Base-by-base conservation (phyloP, 2,888 invertebrate species). In the Lottia gigantea region DNA sequence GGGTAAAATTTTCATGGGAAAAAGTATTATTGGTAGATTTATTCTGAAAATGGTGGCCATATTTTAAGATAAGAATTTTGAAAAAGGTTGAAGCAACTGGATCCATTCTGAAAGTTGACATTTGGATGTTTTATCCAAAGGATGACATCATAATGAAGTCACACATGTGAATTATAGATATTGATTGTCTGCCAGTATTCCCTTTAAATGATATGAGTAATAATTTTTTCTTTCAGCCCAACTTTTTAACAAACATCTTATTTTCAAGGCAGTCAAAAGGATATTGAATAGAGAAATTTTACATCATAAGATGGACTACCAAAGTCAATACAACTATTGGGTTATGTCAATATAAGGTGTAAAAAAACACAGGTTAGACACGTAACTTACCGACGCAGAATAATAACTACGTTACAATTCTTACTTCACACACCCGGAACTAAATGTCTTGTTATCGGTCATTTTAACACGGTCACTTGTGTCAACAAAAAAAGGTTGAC, bases 361-460 rank as follows among this genome's bases (percentile, higher is more conserved):
- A 19, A 55, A 55, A 55, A 55, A 55, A 55, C 55, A 55, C 55
- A 55, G 11, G 23, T 55, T 23, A 55, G 19, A 55, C 55, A 55
- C 55, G 55, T 55, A 23, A 23, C 19, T 55, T 14, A 19, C 8
- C 19, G 55, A 11, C 55, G 19, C 14, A 19, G 23, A 23, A 23
- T 55, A 55, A 55, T 55, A 23, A 55, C 55, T 19, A 19, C 19
- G 19, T 55, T 55, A 40, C 40, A 40, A 40, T 40, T 6, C 40
- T 40, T 40, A 40, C 23, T 55, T 8, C 19, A n/a, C 19, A 16
- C 23, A 55, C 55, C 55, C 55, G 55, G 55, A 55, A 55, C 55
- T 55, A 55, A 55, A 19, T 55, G 12, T 23, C 23, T 23, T 16
- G 14, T 55, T 19, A 23, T 23, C 19, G 19, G 55, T 19, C 23